A percentile compares a stretch with the other conserved stretches of the same genome.
Evolutionary conservation across 2,888 invertebrate species (phyloP).

Genomic region (Gari tellinella): DNA sequence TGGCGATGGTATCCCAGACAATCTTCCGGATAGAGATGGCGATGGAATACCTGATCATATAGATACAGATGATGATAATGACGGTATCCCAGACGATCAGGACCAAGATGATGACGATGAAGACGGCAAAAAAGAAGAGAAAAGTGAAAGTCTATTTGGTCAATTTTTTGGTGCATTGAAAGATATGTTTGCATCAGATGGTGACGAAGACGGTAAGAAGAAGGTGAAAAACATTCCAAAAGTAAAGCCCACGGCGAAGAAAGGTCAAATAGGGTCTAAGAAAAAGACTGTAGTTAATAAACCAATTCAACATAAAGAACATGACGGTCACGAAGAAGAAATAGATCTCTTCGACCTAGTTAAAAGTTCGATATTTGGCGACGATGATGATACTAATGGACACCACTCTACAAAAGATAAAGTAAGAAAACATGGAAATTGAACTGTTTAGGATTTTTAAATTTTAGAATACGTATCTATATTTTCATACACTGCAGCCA

Average conservation of each 20-base stretch:
- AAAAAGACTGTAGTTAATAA: conserved; percentile 28
- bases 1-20: conserved; percentile 78
- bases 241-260: conserved; percentile 25
- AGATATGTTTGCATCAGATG: conserved; percentile 64
- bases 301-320: conserved; percentile 30
- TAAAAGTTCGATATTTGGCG: conserved; percentile 62
- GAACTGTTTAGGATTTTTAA: too few species aligned
- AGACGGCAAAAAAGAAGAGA: conserved; percentile 16
- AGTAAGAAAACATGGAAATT: too few species aligned
- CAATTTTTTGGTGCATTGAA: conserved; percentile 62
- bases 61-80: conserved; percentile 67
- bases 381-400: conserved; percentile 25
- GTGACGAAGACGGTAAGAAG: conserved; percentile 43
- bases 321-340: conserved; percentile 65
- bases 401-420: too few species aligned
- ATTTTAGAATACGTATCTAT: too few species aligned
- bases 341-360: conserved; percentile 67
- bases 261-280: conserved; percentile 16
- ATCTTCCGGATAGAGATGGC: conserved; percentile 73
- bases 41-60: conserved; percentile 78
- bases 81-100: conserved; percentile 54
- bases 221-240: conserved; percentile 62
- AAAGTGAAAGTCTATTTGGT: conserved; percentile 61
- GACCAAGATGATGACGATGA: conserved; percentile 27
- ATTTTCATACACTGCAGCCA: too few species aligned